Conservation (phyloP, 2,113 vertebrate genomes). For the Sebastes schlegelii region DNA sequence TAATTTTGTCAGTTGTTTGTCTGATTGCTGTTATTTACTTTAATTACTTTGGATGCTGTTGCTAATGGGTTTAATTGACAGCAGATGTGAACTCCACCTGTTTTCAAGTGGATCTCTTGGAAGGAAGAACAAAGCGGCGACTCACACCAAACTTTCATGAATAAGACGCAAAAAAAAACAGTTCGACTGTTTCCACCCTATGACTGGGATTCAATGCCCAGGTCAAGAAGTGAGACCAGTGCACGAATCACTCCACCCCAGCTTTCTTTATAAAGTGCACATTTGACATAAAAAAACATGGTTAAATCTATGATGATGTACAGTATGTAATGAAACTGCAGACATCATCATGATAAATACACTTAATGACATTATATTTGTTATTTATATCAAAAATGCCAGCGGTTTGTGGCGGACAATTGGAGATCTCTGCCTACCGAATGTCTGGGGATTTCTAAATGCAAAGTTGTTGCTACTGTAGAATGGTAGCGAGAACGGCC, state of each 20-base stretch:
- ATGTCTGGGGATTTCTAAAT: no score
- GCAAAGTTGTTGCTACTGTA: no score
- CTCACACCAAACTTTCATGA: background rate
- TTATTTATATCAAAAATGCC: background rate
- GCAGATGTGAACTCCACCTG: constrained; percentile 43
- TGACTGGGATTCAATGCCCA: background rate
- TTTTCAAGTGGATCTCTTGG: background rate
- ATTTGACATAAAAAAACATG: background rate
- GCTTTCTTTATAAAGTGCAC: background rate
- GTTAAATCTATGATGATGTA: background rate
- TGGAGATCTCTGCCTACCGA: no score
- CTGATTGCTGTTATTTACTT: constrained; percentile 28
- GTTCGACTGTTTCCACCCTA: background rate
- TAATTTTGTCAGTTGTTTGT: constrained; percentile 31
- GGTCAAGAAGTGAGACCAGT: background rate
- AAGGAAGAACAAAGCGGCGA: background rate
- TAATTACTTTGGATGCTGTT: background rate
- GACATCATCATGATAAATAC: background rate
- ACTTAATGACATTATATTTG: background rate
- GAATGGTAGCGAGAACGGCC: no score
- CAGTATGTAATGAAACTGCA: background rate
- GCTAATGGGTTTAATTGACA: background rate
- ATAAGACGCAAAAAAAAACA: background rate
- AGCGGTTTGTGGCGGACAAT: background rate
- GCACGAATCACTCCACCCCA: background rate